Base-by-base conservation (phyloP, 2,113 vertebrate genomes). In the Bujurquina vittata region DNA sequence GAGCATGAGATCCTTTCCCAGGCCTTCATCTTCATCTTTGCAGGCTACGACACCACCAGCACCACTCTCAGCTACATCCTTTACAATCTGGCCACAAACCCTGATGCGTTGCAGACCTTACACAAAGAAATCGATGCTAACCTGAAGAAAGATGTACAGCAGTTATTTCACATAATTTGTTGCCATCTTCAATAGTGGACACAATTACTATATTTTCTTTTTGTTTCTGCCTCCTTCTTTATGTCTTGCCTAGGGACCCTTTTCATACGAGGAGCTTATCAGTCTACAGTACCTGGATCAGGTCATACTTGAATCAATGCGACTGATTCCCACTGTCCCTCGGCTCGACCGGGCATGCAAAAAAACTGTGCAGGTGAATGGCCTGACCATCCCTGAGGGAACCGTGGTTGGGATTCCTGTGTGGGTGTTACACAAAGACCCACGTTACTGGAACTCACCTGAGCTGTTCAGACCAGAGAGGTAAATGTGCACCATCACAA, bases 1-100 rank as follows among this genome's bases (percentile, higher is more conserved):
- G 94, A 94, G 20, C 84, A 81, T 0, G 94, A 94, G 88, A 93
- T 94, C 12, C 91, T 94, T n/a, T 89, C 93, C 29, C 93, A 94
- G 80, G 91, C 93, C 12, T 80, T 94, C 1, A 54, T 88, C 9
- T 94, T 94, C 77, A 91, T 90, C 85, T 91, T 94, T n/a, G 94
- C 84, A 6, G 90, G 91, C 65, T 94, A 88, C 10, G 92, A 94
- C 2, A 94, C 92, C 46, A 94, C 91, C 59, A 91, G 82, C 14
- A 0, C 2, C 35, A 93, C 92, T 20, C 75, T 94, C n/a, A 29
- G 40, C 1, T 62, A 20, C 83, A 23, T 72, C 10, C 22, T 94
- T 6, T 87, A 94, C 79, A 82, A 88, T 31, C 85, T 94, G 79
- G 94, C 91, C 46, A 79, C 23, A 52, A 87, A 94, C 86, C 91